Percentiles rank a stretch among this genome's conserved stretches.
phyloP scores from a whole-genome alignment of 30 jellyfish, hydroid and myxozoan species.

The Aurelia aurita complex sp. Pacific region DNA sequence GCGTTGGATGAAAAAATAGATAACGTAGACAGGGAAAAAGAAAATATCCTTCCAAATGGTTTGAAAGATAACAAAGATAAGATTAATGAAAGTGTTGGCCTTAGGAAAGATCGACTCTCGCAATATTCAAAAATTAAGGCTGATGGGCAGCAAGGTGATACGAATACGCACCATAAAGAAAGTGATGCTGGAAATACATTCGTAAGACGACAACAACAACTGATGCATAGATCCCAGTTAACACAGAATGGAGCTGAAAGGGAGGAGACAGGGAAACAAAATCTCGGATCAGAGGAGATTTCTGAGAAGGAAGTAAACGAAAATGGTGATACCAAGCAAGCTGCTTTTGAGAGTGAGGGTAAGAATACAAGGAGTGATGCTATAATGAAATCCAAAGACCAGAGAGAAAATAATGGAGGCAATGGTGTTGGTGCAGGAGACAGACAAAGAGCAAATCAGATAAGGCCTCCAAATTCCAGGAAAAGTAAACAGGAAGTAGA shows the following conservation, averaged over 20 bases:
- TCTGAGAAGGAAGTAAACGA: too few species aligned
- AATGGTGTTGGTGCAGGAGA: not conserved
- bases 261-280: not conserved
- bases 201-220: slow-evolving; percentile 37
- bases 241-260: not conserved
- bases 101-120: slow-evolving; percentile 13
- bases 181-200: slow-evolving; percentile 28
- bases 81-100: not conserved
- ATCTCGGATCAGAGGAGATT: not conserved
- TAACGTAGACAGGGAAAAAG: too few species aligned
- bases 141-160: slow-evolving; percentile 8
- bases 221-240: slow-evolving; percentile 25
- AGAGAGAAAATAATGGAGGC: not conserved
- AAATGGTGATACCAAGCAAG: not conserved
- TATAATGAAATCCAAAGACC: not conserved
- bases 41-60: too few species aligned
- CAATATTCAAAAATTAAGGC: slow-evolving; percentile 36
- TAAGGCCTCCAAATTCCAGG: not conserved
- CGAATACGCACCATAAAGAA: not conserved
- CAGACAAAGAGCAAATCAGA: not conserved
- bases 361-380: not conserved
- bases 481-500: not conserved
- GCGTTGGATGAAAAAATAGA: too few species aligned
- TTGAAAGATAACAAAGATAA: not conserved
- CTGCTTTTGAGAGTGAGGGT: not conserved